Base-by-base conservation (phyloP, 2,797 vertebrate genomes). In the Thalassophryne amazonica region DNA sequence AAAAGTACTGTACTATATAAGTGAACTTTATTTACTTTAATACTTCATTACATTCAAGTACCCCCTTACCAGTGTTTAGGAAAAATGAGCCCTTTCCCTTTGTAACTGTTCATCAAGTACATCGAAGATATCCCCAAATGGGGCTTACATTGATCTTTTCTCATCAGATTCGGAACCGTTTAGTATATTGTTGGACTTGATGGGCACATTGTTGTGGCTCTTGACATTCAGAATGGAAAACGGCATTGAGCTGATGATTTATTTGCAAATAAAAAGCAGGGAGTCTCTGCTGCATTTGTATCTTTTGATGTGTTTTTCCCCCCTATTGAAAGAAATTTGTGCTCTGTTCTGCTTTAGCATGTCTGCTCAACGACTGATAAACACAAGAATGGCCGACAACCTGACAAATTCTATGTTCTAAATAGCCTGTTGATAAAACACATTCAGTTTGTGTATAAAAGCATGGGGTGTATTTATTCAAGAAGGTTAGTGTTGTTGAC, bases 161-260 rank as follows among this genome's bases (percentile, higher is more conserved):
- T 69, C 40, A 18, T 68, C 19, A 60, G 25, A 61, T 51, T 61
- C 34, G 37, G 30, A 71, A 41, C 35, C 12, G 40, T 60, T 76
- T 46, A 31, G 66, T 56, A 6, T 18, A 7, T 27, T 40, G 50
- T 65, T 48, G 57, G 52, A 62, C 33, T 61, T 39, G 33, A 24
- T 54, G 17, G 40, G 22, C 47, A 64, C 60, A 71, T 66, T 59
- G 46, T 18, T 30, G 60, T 4, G n/a, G 43, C 50, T 60, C 48
- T 35, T 38, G 40, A 46, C 45, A 29, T 35, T 64, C 15, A 23
- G 24, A 54, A 42, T 34, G 25, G 31, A 22, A 53, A 19, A 41
- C 41, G 18, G 51, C 19, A 28, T 56, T 63, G 41, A 72, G 38
- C 28, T 53, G 42, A 59, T 69, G 68, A 72, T 77, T 75, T 62